A percentile compares a stretch with the other conserved stretches of the same genome.
These are phyloP conservation scores for Nephrotoma guestfalica DNA, from an alignment of 2,888 invertebrate species.

Conservation along the genomic window DNA sequence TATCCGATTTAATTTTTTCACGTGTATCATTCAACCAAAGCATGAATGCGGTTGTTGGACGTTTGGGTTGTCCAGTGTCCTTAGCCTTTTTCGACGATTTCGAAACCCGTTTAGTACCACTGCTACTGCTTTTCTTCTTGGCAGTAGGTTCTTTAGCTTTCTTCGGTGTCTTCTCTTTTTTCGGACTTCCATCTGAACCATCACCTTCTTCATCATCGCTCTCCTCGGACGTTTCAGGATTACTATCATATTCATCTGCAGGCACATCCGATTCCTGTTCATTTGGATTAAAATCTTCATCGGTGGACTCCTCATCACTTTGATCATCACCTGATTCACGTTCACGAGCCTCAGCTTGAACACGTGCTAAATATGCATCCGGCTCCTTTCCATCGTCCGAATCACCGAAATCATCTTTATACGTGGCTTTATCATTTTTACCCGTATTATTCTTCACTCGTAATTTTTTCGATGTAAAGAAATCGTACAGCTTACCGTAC, in stretches of 20 bases:
- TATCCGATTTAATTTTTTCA: too few species aligned
- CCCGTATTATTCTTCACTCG: too few species aligned
- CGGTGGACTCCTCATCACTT: too few species aligned
- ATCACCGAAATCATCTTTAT: constrained; percentile 80
- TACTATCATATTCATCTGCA: constrained; percentile 57
- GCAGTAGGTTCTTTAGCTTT: constrained; percentile 28
- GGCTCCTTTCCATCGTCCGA: constrained; percentile 88
- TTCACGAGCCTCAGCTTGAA: constrained; percentile 90
- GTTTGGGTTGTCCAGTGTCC: constrained; percentile 80
- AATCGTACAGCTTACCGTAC: too few species aligned
- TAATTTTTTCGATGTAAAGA: too few species aligned
- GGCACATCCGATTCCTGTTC: constrained; percentile 71
- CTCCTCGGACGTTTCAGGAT: constrained; percentile 28
- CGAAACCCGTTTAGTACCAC: constrained; percentile 15
- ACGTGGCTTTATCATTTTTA: constrained; percentile 66
- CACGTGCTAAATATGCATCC: constrained; percentile 89
- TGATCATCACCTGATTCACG: constrained; percentile 59
- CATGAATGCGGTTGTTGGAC: constrained; percentile 84
- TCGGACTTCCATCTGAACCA: constrained; percentile 29
- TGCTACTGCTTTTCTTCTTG: constrained; percentile 27
- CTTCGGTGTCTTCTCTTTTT: constrained; percentile 43
- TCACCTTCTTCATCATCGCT: constrained; percentile 22
- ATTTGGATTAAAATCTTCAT: constrained; percentile 79
- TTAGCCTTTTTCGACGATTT: constrained; percentile 50
- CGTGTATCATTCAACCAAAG: too few species aligned